Base-by-base conservation (phyloP, 2,888 invertebrate genomes). In the Caenorhabditis afra region DNA sequence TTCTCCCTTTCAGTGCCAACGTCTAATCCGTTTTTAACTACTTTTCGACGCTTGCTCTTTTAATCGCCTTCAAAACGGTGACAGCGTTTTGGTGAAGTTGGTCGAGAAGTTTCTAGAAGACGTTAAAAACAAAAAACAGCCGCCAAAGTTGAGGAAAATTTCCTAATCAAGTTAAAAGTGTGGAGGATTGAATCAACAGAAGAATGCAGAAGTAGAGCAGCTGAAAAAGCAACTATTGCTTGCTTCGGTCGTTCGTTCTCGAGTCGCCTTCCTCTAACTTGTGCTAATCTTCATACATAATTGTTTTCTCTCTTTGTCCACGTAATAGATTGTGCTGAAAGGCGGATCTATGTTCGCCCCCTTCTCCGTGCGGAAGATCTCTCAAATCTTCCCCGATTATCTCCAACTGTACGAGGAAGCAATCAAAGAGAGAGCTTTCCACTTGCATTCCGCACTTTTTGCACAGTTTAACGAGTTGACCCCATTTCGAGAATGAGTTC, bases 141-240 rank as follows among this genome's bases (percentile, higher is more conserved):
- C 1, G 20, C 41, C 16, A 55, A 61, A 70, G 45, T 45, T 52
- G 67, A 49, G 49, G 45, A 61, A 66, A 70, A 37, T 37, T 62
- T 39, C 44, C 37, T 71, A 71, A 71, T 62, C 55, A 49, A 62
- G 71, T 71, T 62, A 62, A 71, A 71, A 71, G 71, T 71, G 71
- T 71, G 70, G 47, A n/a, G n/a, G n/a, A 53, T 62, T 62, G 55
- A 49, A 71, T 57, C 37, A 64, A 57, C 64, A 58, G 64, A 37
- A 52, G 58, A 64, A 64, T 64, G 29, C n/a, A 35, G 20, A 3
- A 18, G 23, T 18, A 45, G 20, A 18, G 23, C 29, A 45, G 57
- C 37, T 57, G 58, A 62, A 55, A n/a, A 53, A 55, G 29, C 14
- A 29, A 11, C 66, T 45, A 20, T 47, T 47, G 45, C 20, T 65